phyloP scores from a whole-genome alignment of 1,140 invertebrate genomes.

The Harlomillsia oculata region DNA sequence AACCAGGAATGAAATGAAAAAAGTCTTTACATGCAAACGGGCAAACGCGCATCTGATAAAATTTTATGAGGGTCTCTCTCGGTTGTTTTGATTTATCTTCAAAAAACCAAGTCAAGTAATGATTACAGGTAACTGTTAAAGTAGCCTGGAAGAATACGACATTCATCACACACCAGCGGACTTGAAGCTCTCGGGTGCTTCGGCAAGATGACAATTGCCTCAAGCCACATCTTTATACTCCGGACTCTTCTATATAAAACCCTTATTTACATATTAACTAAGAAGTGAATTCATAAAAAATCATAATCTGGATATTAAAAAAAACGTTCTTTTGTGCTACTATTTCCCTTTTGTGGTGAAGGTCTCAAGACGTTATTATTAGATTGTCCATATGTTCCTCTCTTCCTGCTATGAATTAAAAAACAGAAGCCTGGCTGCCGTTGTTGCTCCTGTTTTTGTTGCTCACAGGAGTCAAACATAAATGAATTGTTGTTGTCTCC shows the following conservation, averaged over 20 bases:
- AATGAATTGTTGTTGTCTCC: no score
- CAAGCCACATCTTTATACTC: conserved; percentile 1
- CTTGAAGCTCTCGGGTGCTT: conserved; percentile 14
- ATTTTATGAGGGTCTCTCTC: conserved; percentile 24
- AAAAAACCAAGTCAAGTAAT: conserved; percentile 25
- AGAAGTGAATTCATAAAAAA: not conserved
- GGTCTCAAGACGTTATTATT: no score
- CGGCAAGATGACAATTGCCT: conserved; percentile 11
- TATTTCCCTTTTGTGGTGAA: no score
- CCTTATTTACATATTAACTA: conserved; percentile 10
- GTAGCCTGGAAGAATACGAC: conserved; percentile 14
- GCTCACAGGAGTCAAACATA: no score
- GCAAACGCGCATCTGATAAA: conserved; percentile 28
- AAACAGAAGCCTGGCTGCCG: no score
- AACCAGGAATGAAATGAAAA: conserved; percentile 30
- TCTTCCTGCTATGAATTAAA: no score
- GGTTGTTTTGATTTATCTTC: conserved; percentile 32
- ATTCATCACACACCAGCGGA: conserved; percentile 21
- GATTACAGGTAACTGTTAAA: conserved; percentile 18
- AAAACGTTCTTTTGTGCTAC: no score
- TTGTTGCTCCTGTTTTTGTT: no score
- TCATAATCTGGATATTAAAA: no score
- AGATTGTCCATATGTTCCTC: no score
- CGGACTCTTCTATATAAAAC: conserved; percentile 6
- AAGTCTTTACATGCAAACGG: conserved; percentile 29